Evolutionary conservation across 2,888 invertebrate species (phyloP), one percentile per base, ranked within the genome.

Genomic region (Leptura quadrifasciata): DNA sequence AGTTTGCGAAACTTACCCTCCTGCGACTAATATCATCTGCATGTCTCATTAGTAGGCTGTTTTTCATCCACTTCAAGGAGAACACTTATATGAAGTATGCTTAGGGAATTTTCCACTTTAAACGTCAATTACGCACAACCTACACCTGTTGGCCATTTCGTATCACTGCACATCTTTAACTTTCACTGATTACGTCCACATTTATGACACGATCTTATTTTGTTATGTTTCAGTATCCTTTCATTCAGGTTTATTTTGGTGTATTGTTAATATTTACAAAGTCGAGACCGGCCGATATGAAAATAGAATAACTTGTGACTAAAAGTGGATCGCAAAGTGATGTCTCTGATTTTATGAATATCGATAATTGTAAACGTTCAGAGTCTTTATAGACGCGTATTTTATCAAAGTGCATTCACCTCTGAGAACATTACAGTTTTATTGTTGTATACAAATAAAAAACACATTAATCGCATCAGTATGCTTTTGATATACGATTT

Each of bases 11-110:
- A 87, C 89, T 88, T 84, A 89, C 90, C 90, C 91, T 85, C 91
- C 91, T 82, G 91, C 91, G 69, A 89, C 91, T 82, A 91, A 86
- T 85, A 91, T 91, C 91, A 91, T 91, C 90, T 91, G 91, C 91
- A 91, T 91, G 78, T 84, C 89, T 89, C 85, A 88, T 88, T 82
- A 84, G 86, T 83, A 55, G 68, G 68, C 68, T 57, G 68, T 31
- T 68, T 31, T 68, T 57, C 54, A 68, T 55, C 27, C 68, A 63
- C 55, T 55, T 55, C n/a, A 39, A 61, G 17, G 47, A 60, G 60
- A 60, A 54, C 55, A 55, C 68, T 27, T 20, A 24, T 17, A 20
- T 17, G 15, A 35, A 55, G n/a, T 20, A 31, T 47, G n/a, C 54
- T 1, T 17, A 54, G 55, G 24, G 17, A 27, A 55, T 55, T 17